These are phyloP conservation scores for Rhea pennata DNA, from an alignment of 2,113 vertebrate genomes.

Conservation along the genomic window DNA sequence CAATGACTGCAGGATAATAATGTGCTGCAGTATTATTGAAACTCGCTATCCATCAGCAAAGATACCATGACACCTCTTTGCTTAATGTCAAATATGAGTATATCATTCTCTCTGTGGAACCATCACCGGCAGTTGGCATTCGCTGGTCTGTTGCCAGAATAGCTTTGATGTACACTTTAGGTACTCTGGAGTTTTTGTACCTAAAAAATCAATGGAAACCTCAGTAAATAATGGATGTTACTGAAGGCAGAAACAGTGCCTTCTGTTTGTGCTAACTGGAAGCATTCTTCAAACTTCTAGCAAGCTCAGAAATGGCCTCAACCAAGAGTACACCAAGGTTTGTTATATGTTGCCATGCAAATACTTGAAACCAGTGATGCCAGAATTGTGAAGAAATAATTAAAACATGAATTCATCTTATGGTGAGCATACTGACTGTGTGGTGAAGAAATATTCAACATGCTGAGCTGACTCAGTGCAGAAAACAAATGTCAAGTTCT, in stretches of 20 bases:
- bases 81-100: neutral
- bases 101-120: neutral
- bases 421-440: neutral
- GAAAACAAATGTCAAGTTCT: neutral
- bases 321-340: neutral
- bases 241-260: neutral
- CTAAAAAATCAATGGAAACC: neutral
- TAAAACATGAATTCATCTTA: neutral
- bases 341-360: neutral
- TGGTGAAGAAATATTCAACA: neutral
- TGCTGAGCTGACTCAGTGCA: neutral
- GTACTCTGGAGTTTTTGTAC: neutral
- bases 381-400: neutral
- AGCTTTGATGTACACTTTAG: neutral
- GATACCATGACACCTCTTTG: neutral
- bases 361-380: neutral
- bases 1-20: neutral
- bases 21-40: neutral
- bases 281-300: neutral
- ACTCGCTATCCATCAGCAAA: neutral
- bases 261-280: neutral
- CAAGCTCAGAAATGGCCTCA: neutral
- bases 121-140: neutral
- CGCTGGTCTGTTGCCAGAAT: rapidly evolving
- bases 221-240: neutral